These are phyloP conservation scores for Rhaphigaster nebulosa DNA, from an alignment of 2,888 invertebrate genomes.

Conservation along the genomic window DNA sequence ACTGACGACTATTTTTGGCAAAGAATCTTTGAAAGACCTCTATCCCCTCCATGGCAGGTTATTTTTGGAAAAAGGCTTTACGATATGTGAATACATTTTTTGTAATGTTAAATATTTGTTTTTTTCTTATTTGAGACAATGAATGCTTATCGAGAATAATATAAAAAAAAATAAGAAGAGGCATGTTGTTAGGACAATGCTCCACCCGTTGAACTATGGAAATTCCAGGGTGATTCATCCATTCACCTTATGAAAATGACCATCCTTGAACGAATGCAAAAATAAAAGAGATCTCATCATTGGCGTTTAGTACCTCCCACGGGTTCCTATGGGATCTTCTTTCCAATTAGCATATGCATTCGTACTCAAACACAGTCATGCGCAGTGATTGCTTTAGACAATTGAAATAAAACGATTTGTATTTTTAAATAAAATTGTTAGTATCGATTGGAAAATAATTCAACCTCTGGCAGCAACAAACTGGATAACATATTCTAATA, in stretches of 20 bases:
- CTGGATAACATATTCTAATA: no score
- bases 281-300: conserved; percentile 13
- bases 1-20: no score
- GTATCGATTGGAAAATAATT: no score
- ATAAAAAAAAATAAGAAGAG: background rate
- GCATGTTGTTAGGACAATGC: background rate
- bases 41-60: no score
- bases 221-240: conserved; percentile 12
- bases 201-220: conserved; percentile 8
- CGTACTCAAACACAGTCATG: background rate
- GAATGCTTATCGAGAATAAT: no score
- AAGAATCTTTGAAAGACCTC: no score
- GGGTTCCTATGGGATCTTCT: background rate
- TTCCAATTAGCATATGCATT: background rate
- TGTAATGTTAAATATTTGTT: background rate
- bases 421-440: no score
- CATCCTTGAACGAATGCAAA: conserved; percentile 7
- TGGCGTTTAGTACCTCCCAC: background rate
- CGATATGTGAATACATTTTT: no score
- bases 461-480: no score
- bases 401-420: background rate
- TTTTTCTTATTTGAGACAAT: background rate
- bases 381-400: background rate
- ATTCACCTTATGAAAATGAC: conserved; percentile 38
- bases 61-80: no score